Base-by-base conservation (phyloP, 1,140 invertebrate species). In the Drosophila trapezifrons region DNA sequence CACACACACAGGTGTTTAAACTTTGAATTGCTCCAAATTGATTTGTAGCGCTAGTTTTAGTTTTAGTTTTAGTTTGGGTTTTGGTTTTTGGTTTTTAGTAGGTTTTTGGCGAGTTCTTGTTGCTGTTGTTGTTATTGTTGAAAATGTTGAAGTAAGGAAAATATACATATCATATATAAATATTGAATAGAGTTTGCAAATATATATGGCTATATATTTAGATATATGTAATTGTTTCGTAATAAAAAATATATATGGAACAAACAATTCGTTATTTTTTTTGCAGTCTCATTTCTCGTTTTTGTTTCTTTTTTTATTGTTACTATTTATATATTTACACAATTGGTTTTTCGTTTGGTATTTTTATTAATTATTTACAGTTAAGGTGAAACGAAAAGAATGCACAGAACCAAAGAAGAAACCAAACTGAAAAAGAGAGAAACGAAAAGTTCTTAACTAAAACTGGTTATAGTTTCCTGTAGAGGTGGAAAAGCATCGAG, bases 101-200 rank as follows among this genome's bases (percentile, higher is more conserved):
- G 71, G 40, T 52, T 65, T 66, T 73, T 74, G 49, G 42, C 54
- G 47, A 71, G 52, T 62, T 78, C 47, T 55, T 67, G 59, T 67
- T 57, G 76, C 64, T 70, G 63, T 83, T 75, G 51, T 80, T 83
- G 62, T 60, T 80, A 55, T 81, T 59, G 58, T 83, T 78, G 45
- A 82, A 76, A 82, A 79, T 87, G 75, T 86, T 79, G 47, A 83
- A 76, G 67, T 60, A 62, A 70, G 69, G 59, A 81, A 87, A 90
- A 70, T 81, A 80, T 90, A 90, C 85, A 90, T 82, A 81, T 90
- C 78, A 90, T 85, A 90, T 90, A 90, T 90, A 85, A 90, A 89
- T 90, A 89, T 90, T 81, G 70, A 89, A 90, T 90, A 90, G 78
- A 90, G 77, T 78, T 89, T 80, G 71, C 74, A 80, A 89, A 84